phyloP scores from a whole-genome alignment of 2,797 vertebrate species.

The Myripristis murdjan region DNA sequence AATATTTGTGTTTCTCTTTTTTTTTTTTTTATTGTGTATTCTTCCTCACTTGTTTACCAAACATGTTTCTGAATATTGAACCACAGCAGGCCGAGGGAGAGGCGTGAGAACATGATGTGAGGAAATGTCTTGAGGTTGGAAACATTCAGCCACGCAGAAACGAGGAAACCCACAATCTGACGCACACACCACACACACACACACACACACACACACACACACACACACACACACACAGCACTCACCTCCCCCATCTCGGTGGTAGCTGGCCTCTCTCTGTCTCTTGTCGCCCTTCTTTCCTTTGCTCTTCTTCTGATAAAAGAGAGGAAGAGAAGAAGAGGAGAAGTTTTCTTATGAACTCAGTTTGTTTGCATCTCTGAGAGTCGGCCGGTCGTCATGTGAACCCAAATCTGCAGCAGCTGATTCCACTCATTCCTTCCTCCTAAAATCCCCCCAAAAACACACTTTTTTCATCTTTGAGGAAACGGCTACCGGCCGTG shows the following conservation, averaged over 20 bases:
- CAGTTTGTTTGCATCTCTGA: too few relatives aligned
- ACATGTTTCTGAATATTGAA: too few relatives aligned
- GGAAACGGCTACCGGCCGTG: too few relatives aligned
- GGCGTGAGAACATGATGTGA: constrained; percentile 47
- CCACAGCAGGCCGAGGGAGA: too few relatives aligned
- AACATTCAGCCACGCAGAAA: neutral
- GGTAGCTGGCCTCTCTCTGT: constrained; percentile 45
- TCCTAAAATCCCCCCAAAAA: too few relatives aligned
- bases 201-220: neutral
- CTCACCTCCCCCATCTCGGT: constrained; percentile 73
- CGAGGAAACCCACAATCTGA: constrained; percentile 22
- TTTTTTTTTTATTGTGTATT: too few relatives aligned
- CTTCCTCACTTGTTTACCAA: too few relatives aligned
- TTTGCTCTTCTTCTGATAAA: constrained; percentile 82
- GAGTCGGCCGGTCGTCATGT: too few relatives aligned
- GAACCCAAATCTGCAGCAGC: too few relatives aligned
- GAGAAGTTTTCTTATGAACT: neutral
- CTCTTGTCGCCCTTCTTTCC: constrained; percentile 73
- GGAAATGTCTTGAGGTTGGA: neutral
- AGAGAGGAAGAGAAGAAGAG: constrained; percentile 18
- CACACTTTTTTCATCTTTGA: too few relatives aligned
- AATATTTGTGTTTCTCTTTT: too few relatives aligned
- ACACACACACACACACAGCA: constrained; percentile 5
- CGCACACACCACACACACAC: neutral
- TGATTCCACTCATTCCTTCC: too few relatives aligned